A percentile compares a stretch with the other conserved stretches of the same genome.
Conservation (phyloP, 2,797 vertebrate genomes). For the Phrynocephalus vlangalii region DNA sequence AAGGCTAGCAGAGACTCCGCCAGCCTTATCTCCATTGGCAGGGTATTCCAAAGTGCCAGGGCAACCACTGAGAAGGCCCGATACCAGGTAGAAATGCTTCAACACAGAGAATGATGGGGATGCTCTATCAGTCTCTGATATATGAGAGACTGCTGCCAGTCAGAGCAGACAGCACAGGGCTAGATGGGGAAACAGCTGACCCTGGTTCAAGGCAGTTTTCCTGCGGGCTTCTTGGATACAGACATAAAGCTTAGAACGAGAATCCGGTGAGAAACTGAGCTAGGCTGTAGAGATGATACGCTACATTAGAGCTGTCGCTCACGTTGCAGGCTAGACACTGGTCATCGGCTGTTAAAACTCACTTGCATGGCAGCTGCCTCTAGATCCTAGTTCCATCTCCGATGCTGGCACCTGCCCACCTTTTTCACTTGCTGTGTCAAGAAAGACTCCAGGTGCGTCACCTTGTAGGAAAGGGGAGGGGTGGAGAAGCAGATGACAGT, state of each 20-base stretch:
- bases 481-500: not conserved
- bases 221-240: not conserved
- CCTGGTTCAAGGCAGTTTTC: not conserved
- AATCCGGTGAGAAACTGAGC: not conserved
- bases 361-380: not conserved
- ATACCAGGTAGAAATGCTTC: too few relatives aligned
- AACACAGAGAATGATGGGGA: too few relatives aligned
- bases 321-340: not conserved
- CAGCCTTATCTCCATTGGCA: too few relatives aligned
- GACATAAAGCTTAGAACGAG: not conserved
- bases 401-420: not conserved
- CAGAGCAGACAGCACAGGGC: not conserved
- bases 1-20: too few relatives aligned
- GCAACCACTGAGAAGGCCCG: not conserved
- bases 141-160: not conserved
- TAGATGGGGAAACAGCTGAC: not conserved
- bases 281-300: not conserved
- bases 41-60: too few relatives aligned
- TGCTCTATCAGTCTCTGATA: not conserved
- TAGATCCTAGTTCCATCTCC: not conserved
- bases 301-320: conserved; percentile 17
- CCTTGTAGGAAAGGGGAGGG: not conserved
- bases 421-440: not conserved
- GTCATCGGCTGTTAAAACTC: conserved; percentile 1
- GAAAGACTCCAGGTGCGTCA: not conserved